A percentile compares a stretch with the other conserved stretches of the same genome.
phyloP scores from a whole-genome alignment of 2,888 invertebrate genomes.

The Amblyjoppa proteus region DNA sequence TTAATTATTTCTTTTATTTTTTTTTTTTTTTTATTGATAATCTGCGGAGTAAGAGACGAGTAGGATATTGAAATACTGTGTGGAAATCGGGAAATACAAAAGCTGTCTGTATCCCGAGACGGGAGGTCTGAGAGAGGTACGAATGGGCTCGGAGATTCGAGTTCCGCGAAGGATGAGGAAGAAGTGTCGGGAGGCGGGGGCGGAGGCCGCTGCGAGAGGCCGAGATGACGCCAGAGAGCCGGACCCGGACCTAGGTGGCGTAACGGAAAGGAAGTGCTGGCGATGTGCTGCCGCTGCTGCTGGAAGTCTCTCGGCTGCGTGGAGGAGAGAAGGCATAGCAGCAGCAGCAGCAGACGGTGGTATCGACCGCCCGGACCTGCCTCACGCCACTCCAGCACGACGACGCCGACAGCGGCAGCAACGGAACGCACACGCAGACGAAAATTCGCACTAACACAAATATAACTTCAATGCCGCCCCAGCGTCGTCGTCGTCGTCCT shows the following conservation, averaged over 20 bases:
- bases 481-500: conserved; percentile 70
- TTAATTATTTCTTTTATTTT: background rate
- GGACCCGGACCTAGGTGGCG: conserved; percentile 83
- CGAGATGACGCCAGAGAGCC: conserved; percentile 78
- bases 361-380: conserved; percentile 88
- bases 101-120: conserved; percentile 2
- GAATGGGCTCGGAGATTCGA: conserved; percentile 37
- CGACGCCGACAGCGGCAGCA: conserved; percentile 56
- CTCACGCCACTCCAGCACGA: conserved; percentile 79
- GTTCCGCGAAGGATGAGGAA: conserved; percentile 42
- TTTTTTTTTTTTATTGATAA: background rate
- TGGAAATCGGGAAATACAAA: conserved; percentile 21
- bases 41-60: background rate
- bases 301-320: conserved; percentile 74
- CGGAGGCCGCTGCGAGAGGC: conserved; percentile 68
- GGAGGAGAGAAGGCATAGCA: conserved; percentile 76
- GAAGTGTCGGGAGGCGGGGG: conserved; percentile 19
- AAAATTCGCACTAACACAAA: conserved; percentile 51
- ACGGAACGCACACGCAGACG: conserved; percentile 83
- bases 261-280: conserved; percentile 79
- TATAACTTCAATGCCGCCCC: conserved; percentile 66
- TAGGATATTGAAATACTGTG: background rate
- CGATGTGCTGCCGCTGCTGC: conserved; percentile 59
- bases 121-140: conserved; percentile 26
- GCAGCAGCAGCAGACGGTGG: conserved; percentile 87